These are phyloP conservation scores for Neotragus pygmaeus DNA, from an alignment of 2,113 vertebrate genomes.

Conservation along the genomic window DNA sequence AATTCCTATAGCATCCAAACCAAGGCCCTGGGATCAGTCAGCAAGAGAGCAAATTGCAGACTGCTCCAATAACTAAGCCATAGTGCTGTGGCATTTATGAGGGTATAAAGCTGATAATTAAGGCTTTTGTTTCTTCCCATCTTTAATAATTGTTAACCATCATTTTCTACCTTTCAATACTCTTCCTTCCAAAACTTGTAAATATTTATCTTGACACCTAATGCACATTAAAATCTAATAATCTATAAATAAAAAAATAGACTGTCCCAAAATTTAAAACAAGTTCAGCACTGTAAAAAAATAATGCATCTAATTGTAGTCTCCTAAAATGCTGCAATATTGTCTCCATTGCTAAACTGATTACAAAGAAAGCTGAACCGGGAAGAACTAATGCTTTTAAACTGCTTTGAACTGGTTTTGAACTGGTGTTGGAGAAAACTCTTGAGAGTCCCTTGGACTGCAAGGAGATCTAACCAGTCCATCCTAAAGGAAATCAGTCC, in stretches of 20 bases:
- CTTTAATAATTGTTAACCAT: background rate
- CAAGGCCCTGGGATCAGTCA: background rate
- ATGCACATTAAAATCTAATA: background rate
- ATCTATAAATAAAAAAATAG: background rate
- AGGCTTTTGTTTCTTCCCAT: background rate
- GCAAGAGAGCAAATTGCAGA: background rate
- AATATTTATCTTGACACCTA: background rate
- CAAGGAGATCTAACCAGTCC: background rate
- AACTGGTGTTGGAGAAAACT: background rate
- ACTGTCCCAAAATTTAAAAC: background rate
- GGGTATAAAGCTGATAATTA: background rate
- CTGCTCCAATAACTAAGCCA: background rate
- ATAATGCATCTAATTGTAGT: background rate
- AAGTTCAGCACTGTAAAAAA: background rate
- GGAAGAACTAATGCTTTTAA: background rate
- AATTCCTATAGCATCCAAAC: background rate
- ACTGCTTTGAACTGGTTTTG: background rate
- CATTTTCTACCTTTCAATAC: background rate
- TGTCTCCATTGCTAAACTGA: background rate
- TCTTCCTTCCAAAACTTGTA: background rate
- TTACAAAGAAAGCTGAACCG: background rate
- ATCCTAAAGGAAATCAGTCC: background rate
- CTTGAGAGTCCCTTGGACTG: background rate
- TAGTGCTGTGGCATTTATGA: background rate
- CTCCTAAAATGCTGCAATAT: background rate